Evolutionary conservation across 2,888 invertebrate genomes (phyloP).

Genomic region (Synanthedon andrenaeformis): DNA sequence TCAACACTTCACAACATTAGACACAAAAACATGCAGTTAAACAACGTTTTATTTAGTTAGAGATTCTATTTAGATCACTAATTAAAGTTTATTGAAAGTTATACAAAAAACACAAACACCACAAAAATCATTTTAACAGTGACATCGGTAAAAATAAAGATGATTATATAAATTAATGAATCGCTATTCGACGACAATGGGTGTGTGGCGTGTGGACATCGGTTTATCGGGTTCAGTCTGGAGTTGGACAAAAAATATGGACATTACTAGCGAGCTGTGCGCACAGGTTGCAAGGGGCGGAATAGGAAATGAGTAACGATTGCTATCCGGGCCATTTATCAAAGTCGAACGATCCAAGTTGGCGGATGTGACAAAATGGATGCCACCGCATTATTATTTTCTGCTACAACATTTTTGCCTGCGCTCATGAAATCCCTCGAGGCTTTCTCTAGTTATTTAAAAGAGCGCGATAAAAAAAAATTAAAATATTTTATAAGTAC

Average conservation of each 20-base stretch:
- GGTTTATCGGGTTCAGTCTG: background rate
- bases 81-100: too few relatives aligned
- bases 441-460: background rate
- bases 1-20: constrained; percentile 20
- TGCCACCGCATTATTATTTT: constrained; percentile 12
- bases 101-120: background rate
- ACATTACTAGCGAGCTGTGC: constrained; percentile 14
- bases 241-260: background rate
- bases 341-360: constrained; percentile 46
- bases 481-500: background rate
- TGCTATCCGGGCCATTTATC: constrained; percentile 57
- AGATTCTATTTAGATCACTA: too few relatives aligned
- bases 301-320: constrained; percentile 60
- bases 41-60: constrained; percentile 3
- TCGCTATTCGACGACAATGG: background rate
- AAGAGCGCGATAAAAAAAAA: background rate
- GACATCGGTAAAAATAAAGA: background rate
- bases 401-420: constrained; percentile 6
- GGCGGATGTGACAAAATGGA: constrained; percentile 36
- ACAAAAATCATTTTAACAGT: background rate
- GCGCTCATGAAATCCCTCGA: background rate
- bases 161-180: background rate
- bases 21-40: constrained; percentile 16
- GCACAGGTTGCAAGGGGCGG: constrained; percentile 32
- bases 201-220: background rate